Evolutionary conservation across 64 coral and sea anemone genomes (phyloP).

Genomic region (Trachythela sp.): DNA sequence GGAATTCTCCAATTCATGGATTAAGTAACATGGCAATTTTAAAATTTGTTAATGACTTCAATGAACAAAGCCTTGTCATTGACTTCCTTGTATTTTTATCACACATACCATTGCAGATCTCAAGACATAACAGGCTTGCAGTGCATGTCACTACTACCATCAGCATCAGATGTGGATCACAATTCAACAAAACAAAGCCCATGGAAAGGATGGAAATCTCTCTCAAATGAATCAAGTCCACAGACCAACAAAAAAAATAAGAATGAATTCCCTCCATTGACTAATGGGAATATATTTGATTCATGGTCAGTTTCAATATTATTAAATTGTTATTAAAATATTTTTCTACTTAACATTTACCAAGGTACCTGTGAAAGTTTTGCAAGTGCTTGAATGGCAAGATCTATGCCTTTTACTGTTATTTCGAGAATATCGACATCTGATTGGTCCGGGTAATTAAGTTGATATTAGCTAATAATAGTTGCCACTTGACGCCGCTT

Average conservation of each 20-base stretch:
- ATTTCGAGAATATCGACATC: no score
- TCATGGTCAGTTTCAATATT: conserved; percentile 43
- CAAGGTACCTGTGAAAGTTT: no score
- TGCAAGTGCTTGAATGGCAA: no score
- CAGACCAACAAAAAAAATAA: neutral
- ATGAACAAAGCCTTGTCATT: neutral
- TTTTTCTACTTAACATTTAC: no score
- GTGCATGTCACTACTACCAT: neutral
- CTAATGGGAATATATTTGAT: conserved; percentile 41
- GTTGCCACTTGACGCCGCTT: no score
- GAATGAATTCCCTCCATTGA: conserved; percentile 31
- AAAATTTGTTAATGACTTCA: no score
- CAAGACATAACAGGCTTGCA: neutral
- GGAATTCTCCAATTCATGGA: no score
- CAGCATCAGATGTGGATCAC: neutral
- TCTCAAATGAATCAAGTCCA: neutral
- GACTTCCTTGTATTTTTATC: neutral
- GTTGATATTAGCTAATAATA: no score
- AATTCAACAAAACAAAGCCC: neutral
- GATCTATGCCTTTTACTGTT: no score
- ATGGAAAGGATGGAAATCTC: neutral
- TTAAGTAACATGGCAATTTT: no score
- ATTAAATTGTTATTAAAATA: no score
- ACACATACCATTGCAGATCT: neutral
- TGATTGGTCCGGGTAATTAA: no score